Conservation (phyloP, 2,888 invertebrate species). For the Apamea monoglypha region DNA sequence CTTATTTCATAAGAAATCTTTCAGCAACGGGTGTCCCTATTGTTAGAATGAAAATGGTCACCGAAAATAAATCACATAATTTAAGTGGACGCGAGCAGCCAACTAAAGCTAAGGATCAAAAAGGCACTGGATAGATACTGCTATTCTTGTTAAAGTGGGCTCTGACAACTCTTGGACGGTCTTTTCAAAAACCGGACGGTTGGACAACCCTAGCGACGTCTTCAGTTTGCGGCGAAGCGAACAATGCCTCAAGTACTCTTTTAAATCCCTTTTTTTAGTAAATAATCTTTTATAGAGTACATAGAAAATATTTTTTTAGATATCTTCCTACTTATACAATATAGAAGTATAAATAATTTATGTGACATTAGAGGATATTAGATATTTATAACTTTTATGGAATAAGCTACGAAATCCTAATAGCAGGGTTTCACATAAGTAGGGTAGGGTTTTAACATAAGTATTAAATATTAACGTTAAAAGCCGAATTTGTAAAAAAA, state of each 20-base stretch:
- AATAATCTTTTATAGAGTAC: conserved; percentile 3
- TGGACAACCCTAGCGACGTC: conserved; percentile 7
- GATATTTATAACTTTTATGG: neutral
- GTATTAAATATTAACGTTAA: neutral
- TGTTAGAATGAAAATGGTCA: neutral
- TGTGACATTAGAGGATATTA: neutral
- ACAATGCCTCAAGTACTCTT: conserved; percentile 42
- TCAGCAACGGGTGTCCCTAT: neutral
- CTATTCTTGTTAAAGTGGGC: conserved; percentile 43
- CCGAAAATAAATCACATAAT: conserved; percentile 18
- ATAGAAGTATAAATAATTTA: conserved; percentile 3
- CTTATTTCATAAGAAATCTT: too few species aligned
- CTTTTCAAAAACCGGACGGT: conserved; percentile 11
- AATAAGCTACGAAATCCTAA: neutral
- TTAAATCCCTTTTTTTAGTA: neutral
- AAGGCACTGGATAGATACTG: conserved; percentile 7
- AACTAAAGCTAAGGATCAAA: conserved; percentile 3
- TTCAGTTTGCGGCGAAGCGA: conserved; percentile 24
- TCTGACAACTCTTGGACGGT: neutral
- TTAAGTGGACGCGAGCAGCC: neutral
- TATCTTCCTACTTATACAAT: neutral
- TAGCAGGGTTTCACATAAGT: too few species aligned
- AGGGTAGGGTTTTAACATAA: neutral
- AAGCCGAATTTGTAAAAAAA: neutral
- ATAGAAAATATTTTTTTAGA: too few species aligned